phyloP scores from a whole-genome alignment of 2,797 vertebrate genomes.

The Gallinago stenura region DNA sequence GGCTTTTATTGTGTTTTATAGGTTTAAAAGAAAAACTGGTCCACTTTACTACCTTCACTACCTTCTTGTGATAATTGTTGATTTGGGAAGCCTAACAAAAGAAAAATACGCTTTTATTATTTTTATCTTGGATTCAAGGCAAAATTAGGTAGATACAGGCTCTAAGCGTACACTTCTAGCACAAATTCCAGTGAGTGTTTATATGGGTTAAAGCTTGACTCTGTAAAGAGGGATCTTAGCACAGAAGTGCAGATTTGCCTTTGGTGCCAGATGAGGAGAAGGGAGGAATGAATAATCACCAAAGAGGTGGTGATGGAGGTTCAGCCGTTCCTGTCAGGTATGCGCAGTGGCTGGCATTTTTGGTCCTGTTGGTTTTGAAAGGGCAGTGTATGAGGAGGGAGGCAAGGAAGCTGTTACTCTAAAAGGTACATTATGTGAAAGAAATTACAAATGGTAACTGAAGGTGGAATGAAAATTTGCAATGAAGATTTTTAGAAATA shows the following conservation, averaged over 20 bases:
- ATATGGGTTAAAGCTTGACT: not conserved
- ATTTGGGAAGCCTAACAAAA: not conserved
- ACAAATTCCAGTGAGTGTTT: not conserved
- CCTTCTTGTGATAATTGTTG: not conserved
- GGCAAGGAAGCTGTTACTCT: not conserved
- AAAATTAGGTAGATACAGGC: not conserved
- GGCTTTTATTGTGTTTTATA: not conserved
- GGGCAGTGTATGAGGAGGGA: not conserved
- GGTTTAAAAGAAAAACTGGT: not conserved
- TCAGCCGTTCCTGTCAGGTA: not conserved
- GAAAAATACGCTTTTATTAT: not conserved
- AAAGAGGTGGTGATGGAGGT: not conserved
- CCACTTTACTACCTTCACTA: not conserved
- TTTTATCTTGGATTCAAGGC: not conserved
- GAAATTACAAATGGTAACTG: conserved; percentile 8
- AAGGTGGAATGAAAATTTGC: conserved; percentile 57
- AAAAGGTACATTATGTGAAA: not conserved
- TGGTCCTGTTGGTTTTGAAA: not conserved
- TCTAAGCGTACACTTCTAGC: rapidly evolving
- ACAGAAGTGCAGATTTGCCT: not conserved
- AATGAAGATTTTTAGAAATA: conserved; percentile 48
- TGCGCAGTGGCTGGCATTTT: not conserved
- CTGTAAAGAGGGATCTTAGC: not conserved
- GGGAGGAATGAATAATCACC: not conserved
- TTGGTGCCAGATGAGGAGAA: not conserved